phyloP scores from a whole-genome alignment of 2,113 vertebrate genomes.

The Parus major region DNA sequence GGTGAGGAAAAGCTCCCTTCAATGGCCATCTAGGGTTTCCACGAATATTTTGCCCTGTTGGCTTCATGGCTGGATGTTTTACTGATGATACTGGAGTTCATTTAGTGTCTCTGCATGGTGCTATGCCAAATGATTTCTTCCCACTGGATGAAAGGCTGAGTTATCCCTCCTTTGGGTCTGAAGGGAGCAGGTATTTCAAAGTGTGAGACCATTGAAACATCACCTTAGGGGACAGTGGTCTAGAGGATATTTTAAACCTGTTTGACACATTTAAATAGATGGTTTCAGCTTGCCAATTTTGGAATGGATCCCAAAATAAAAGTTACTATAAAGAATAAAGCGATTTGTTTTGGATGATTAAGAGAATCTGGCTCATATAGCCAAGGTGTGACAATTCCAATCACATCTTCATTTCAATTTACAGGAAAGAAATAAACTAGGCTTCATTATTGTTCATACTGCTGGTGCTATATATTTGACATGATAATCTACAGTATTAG shows the following conservation, averaged over 20 bases:
- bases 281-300: neutral
- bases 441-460: constrained; percentile 28
- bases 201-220: neutral
- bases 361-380: neutral
- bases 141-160: neutral
- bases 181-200: constrained; percentile 7
- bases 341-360: constrained; percentile 35
- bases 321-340: neutral
- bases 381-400: constrained; percentile 18
- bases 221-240: neutral
- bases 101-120: neutral
- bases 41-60: neutral
- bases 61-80: neutral
- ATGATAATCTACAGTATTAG: constrained; percentile 59
- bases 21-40: neutral
- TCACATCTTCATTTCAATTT: constrained; percentile 40
- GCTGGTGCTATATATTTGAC: constrained; percentile 35
- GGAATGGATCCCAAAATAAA: constrained; percentile 23
- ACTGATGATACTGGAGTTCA: neutral
- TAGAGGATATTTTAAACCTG: neutral
- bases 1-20: neutral
- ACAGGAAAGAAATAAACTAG: constrained; percentile 37
- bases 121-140: neutral
- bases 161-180: neutral
- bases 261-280: constrained; percentile 7